Percentiles rank a stretch among this genome's conserved stretches.
These are phyloP conservation scores for Buphagus erythrorhynchus DNA, from an alignment of 2,797 vertebrate species.

Conservation along the genomic window DNA sequence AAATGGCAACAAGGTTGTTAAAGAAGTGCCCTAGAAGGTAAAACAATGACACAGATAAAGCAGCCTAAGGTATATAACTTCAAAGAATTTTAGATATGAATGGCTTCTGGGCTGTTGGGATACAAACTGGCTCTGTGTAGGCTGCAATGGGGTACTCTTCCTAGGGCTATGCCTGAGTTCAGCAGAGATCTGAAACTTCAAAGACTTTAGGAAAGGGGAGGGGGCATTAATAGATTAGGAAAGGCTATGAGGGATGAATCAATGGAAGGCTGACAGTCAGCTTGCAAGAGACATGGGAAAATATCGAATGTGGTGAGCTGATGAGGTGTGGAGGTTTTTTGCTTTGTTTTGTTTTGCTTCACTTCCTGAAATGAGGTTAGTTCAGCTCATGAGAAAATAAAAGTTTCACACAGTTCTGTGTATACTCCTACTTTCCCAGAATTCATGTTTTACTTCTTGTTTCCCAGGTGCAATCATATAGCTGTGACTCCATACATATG, in stretches of 20 bases:
- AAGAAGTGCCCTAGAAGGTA: background rate
- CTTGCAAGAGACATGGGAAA: background rate
- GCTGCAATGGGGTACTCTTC: background rate
- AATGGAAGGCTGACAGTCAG: background rate
- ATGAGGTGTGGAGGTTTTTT: background rate
- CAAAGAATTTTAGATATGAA: conserved; percentile 35
- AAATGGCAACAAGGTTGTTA: background rate
- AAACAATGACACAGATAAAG: conserved; percentile 41
- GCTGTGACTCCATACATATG: background rate
- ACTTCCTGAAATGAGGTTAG: background rate
- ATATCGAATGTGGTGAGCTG: background rate
- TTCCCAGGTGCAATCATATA: background rate
- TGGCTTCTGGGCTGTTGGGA: conserved; percentile 7
- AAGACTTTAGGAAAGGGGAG: background rate
- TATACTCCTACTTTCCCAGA: background rate
- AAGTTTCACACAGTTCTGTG: background rate
- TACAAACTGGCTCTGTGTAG: background rate
- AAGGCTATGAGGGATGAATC: background rate
- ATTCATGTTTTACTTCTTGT: background rate
- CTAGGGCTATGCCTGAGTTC: conserved; percentile 8
- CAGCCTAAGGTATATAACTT: conserved; percentile 17
- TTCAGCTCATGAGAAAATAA: background rate
- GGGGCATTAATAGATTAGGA: background rate
- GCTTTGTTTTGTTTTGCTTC: background rate
- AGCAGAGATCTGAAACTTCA: conserved; percentile 46